A percentile compares a stretch with the other conserved stretches of the same genome.
Conservation (phyloP, 2,888 invertebrate genomes). For the Hydrotaea cyrtoneurina region DNA sequence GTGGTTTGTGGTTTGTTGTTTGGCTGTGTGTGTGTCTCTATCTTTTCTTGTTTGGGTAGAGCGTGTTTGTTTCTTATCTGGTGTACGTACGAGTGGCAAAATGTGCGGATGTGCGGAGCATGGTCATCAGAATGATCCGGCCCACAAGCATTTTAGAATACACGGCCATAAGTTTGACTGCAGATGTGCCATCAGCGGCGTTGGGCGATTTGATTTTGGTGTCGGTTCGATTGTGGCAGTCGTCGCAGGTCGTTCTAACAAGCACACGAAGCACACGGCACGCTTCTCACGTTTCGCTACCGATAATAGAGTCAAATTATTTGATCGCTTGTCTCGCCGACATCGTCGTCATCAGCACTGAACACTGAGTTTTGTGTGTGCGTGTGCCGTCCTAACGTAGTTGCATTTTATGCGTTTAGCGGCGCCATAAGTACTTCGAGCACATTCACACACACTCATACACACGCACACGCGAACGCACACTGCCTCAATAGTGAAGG, state of each 20-base stretch:
- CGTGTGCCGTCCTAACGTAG: conserved; percentile 36
- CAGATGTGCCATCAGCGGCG: conserved; percentile 5
- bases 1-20: conserved; percentile 12
- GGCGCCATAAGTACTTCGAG: conserved; percentile 40
- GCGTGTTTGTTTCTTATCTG: conserved; percentile 16
- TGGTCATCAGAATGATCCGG: conserved; percentile 40
- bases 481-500: background rate
- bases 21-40: background rate
- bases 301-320: conserved; percentile 50
- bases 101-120: conserved; percentile 40
- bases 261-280: too few species aligned
- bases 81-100: conserved; percentile 30
- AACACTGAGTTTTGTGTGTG: conserved; percentile 35
- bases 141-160: conserved; percentile 47
- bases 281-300: background rate
- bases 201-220: conserved; percentile 15
- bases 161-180: conserved; percentile 47
- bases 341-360: conserved; percentile 48
- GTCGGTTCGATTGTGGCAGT: conserved; percentile 18
- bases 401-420: conserved; percentile 59
- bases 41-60: background rate
- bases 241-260: conserved; percentile 1
- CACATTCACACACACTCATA: conserved; percentile 9
- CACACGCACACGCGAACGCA: background rate
- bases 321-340: conserved; percentile 45